Evolutionary conservation across 2,888 invertebrate species (phyloP), one percentile per base, ranked within the genome.

Genomic region (Andrena chrysosceles): DNA sequence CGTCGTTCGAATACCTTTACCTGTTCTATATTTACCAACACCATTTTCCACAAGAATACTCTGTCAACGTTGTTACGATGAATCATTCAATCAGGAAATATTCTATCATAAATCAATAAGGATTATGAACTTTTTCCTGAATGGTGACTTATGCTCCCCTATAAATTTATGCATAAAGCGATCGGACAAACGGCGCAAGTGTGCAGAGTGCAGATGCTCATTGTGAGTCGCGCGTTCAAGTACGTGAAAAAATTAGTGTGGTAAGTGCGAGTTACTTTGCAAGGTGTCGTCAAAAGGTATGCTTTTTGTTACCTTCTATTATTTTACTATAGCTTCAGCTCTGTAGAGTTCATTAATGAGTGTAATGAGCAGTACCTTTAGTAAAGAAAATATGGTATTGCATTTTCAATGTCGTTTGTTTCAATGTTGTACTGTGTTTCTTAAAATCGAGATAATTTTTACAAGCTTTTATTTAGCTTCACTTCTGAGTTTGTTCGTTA

Each of bases 161-260:
- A 54, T 69, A 56, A 69, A 35, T 56, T 56, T 33, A 7, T 16
- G 26, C 31, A 31, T 35, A 54, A 68, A 33, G 20, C 26, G 16
- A 54, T 54, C 23, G 33, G 13, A 16, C 35, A 26, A n/a, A 56
- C 54, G 31, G 49, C 2, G 16, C 68, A n/a, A 33, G 42, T 16
- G 42, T 42, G 16, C 42, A 42, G 42, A 42, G 16, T 16, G 42
- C 13, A 42, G 16, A 5, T 16, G 42, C 1, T 23, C 54, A 16
- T 26, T 69, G 10, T n/a, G 23, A 16, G 23, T 56, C 16, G 13
- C 26, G 16, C 8, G 35, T 10, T 3, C 29, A 52, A 67, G 42
- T 42, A 6, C 20, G 49, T 16, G 16, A 33, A 26, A 16, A 33
- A 2, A 20, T 33, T 35, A 5, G 26, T 69, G 56, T 6, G 8